Conservation (phyloP, 2,113 vertebrate species). For the Muntiacus muntjak region DNA sequence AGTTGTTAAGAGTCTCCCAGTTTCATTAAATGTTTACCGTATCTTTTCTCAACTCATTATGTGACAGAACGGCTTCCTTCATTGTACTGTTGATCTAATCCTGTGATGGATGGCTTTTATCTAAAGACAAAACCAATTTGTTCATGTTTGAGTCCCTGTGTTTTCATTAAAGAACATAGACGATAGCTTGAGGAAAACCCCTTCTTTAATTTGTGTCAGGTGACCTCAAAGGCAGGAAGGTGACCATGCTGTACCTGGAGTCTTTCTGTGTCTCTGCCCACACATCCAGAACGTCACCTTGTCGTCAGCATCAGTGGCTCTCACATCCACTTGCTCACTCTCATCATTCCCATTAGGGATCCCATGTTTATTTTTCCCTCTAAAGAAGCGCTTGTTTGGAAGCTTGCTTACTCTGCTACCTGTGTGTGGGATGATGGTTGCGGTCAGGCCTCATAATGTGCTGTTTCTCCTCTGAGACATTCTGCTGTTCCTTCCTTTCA, state of each 20-base stretch:
- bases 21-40: background rate
- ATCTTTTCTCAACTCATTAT: background rate
- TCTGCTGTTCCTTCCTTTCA: background rate
- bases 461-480: background rate
- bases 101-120: background rate
- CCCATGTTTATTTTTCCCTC: background rate
- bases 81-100: background rate
- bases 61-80: background rate
- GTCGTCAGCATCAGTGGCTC: background rate
- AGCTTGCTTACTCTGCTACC: background rate
- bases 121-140: background rate
- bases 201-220: background rate
- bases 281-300: background rate
- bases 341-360: background rate
- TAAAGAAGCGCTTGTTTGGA: background rate
- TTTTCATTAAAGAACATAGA: background rate
- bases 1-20: background rate
- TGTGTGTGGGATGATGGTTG: background rate
- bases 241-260: accelerated
- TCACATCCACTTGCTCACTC: background rate
- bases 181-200: background rate
- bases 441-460: background rate
- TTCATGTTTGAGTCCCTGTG: background rate
- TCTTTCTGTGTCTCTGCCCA: background rate
- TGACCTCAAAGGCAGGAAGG: background rate